These are phyloP conservation scores for Circaetus cinerascens DNA, from an alignment of 2,113 vertebrate genomes.

Conservation along the genomic window DNA sequence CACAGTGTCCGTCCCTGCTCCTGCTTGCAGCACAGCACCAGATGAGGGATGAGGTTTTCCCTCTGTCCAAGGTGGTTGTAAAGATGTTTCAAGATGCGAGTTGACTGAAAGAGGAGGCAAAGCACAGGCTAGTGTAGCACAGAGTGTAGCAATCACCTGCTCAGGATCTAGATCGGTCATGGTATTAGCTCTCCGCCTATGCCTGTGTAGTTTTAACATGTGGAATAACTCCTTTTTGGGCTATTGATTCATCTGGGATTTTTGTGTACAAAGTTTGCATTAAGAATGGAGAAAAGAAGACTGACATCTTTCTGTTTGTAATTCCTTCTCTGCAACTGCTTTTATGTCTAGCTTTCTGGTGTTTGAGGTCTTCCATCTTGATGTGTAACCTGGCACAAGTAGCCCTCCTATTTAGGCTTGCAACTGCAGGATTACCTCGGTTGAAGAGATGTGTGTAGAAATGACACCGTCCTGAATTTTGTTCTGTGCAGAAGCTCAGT, in stretches of 20 bases:
- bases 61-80: not conserved
- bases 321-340: not conserved
- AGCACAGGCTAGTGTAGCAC: not conserved
- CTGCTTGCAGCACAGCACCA: accelerated
- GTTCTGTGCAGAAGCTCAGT: not conserved
- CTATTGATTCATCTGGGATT: not conserved
- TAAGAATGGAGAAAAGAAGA: not conserved
- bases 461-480: not conserved
- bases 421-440: not conserved
- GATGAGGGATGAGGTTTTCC: not conserved
- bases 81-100: not conserved
- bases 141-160: not conserved
- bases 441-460: not conserved
- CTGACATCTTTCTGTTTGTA: not conserved
- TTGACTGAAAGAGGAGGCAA: not conserved
- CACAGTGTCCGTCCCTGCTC: accelerated
- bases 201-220: not conserved
- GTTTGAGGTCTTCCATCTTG: not conserved
- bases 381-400: not conserved
- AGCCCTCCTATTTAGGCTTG: not conserved
- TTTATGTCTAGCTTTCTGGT: not conserved
- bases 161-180: not conserved
- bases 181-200: not conserved
- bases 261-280: not conserved
- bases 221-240: not conserved